These are phyloP conservation scores for Melanotaenia trifasciata DNA, from an alignment of 2,797 vertebrate genomes.

Conservation along the genomic window DNA sequence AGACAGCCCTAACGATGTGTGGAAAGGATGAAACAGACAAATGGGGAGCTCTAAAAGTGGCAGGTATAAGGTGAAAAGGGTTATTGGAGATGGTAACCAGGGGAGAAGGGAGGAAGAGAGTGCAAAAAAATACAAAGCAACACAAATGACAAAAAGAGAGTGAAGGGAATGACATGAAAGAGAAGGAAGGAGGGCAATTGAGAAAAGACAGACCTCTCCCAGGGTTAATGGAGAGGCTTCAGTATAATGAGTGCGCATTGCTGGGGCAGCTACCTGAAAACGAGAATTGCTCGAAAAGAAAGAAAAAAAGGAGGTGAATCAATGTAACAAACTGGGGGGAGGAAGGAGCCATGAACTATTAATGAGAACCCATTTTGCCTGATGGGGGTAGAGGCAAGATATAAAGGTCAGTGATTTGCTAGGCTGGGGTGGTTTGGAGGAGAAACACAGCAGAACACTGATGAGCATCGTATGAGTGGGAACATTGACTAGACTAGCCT, in stretches of 20 bases:
- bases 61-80: background rate
- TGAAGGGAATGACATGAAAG: conserved; percentile 7
- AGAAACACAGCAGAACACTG: conserved; percentile 56
- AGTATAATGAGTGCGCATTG: conserved; percentile 66
- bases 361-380: conserved; percentile 77
- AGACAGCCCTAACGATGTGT: conserved; percentile 6
- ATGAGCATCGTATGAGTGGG: conserved; percentile 54
- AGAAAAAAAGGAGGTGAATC: conserved; percentile 58
- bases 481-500: conserved; percentile 61
- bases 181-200: conserved; percentile 1
- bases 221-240: conserved; percentile 71
- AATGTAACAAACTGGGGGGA: conserved; percentile 75
- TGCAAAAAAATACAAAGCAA: conserved; percentile 8
- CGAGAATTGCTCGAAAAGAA: conserved; percentile 36
- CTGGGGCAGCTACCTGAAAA: conserved; percentile 57
- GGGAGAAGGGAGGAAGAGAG: background rate
- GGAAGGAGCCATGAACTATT: conserved; percentile 73
- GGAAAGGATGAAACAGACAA: conserved; percentile 3
- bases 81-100: conserved; percentile 2
- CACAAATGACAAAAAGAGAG: conserved; percentile 17
- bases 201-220: conserved; percentile 22
- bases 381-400: conserved; percentile 58
- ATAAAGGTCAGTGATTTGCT: conserved; percentile 74
- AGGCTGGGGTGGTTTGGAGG: conserved; percentile 41
- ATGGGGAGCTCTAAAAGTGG: conserved; percentile 5